Conservation (phyloP, 1,140 invertebrate genomes). For the Colletes gigas region DNA sequence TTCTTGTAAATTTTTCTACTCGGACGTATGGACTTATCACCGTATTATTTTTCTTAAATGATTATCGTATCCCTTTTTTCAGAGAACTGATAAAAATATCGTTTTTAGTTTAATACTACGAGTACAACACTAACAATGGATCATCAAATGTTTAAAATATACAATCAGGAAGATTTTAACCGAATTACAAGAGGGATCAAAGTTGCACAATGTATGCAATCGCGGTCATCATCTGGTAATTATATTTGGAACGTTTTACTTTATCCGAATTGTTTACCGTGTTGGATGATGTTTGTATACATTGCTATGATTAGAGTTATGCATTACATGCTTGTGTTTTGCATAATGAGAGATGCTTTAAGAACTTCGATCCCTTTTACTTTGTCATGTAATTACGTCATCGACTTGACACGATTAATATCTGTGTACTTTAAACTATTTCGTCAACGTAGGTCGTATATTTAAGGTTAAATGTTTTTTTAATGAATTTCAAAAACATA, state of each 20-base stretch:
- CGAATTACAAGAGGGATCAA: slow-evolving; percentile 82
- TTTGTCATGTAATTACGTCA: not conserved
- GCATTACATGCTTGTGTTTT: not conserved
- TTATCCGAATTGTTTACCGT: not conserved
- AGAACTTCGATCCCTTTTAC: not conserved
- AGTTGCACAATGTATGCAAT: slow-evolving; percentile 84
- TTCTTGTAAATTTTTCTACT: not conserved
- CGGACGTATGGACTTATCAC: not conserved
- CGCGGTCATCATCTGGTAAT: slow-evolving; percentile 78
- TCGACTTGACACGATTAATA: not conserved
- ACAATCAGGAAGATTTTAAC: slow-evolving; percentile 81
- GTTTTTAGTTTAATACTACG: not conserved
- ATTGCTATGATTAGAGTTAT: not conserved
- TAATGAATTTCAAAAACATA: not conserved
- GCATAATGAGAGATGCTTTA: not conserved
- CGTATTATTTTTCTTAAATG: not conserved
- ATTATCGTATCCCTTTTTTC: not conserved
- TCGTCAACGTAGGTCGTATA: not conserved
- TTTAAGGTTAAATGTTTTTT: not conserved
- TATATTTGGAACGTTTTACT: not conserved
- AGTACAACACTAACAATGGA: slow-evolving; percentile 60
- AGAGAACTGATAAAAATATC: not conserved
- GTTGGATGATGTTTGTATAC: not conserved
- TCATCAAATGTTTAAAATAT: slow-evolving; percentile 80
- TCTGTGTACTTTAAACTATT: not conserved